A percentile compares a stretch with the other conserved stretches of the same genome.
These are phyloP conservation scores for Aplysina aerophoba DNA, from an alignment of 37 sponge, comb jelly and placozoan genomes.

Conservation along the genomic window DNA sequence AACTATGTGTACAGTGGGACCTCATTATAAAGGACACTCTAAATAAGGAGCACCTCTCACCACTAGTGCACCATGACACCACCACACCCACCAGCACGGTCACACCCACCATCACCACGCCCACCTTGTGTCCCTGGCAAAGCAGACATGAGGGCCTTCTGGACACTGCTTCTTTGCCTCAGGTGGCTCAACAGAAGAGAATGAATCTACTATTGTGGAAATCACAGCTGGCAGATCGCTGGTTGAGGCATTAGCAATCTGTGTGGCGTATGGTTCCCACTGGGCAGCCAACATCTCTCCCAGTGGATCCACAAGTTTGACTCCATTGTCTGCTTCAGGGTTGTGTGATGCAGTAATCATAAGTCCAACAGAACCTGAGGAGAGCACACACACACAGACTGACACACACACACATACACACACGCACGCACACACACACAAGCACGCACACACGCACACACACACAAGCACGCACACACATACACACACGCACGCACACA, in stretches of 20 bases:
- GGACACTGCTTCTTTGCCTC: background rate
- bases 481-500: too few species aligned
- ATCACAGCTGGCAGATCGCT: constrained; percentile 36
- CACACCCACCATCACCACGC: background rate
- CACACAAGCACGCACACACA: too few species aligned
- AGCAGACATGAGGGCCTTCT: constrained; percentile 20
- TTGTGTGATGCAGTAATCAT: constrained; percentile 99
- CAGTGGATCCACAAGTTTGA: constrained; percentile 91
- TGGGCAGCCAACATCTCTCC: constrained; percentile 89
- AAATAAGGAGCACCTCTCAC: too few species aligned
- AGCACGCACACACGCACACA: constrained; percentile 4
- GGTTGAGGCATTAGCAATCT: constrained; percentile 72
- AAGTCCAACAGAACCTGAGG: constrained; percentile 77
- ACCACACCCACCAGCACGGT: background rate
- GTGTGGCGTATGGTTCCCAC: constrained; percentile 90
- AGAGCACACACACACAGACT: background rate
- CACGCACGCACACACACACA: constrained; percentile 33
- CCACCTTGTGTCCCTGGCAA: constrained; percentile 84
- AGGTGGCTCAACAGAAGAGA: background rate
- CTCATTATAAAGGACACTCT: too few species aligned
- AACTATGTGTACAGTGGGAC: too few species aligned
- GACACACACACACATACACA: constrained; percentile 13
- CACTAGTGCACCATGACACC: background rate
- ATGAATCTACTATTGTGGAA: constrained; percentile 8
- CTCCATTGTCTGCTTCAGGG: constrained; percentile 95